A percentile compares a stretch with the other conserved stretches of the same genome.
Evolutionary conservation across 2,113 vertebrate species (phyloP).

Genomic region (Microcebus ravelobensis): DNA sequence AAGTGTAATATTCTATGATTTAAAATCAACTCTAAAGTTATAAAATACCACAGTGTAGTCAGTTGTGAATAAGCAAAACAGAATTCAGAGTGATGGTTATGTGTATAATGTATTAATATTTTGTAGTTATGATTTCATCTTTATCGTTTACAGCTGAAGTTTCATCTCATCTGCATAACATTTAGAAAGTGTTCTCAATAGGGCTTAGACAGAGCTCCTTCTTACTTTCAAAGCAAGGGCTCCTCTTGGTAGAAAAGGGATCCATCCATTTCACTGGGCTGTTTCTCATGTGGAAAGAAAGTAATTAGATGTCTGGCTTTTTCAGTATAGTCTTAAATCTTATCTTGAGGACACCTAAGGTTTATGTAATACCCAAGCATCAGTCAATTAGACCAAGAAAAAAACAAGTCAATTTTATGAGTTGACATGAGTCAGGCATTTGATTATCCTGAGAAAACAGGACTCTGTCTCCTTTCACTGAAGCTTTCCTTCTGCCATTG

Average conservation of each 20-base stretch:
- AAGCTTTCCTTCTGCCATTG: conserved; percentile 79
- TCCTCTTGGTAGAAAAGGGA: conserved; percentile 74
- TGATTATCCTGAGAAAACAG: conserved; percentile 85
- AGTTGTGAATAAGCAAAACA: conserved; percentile 32
- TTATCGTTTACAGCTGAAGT: conserved; percentile 66
- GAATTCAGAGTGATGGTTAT: neutral
- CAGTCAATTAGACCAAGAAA: conserved; percentile 79
- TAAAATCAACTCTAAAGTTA: conserved; percentile 27
- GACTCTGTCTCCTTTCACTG: conserved; percentile 75
- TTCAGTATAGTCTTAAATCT: conserved; percentile 77
- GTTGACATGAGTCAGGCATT: conserved; percentile 76
- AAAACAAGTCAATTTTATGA: conserved; percentile 84
- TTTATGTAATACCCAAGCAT: conserved; percentile 80
- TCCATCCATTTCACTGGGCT: conserved; percentile 51
- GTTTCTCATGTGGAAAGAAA: conserved; percentile 72
- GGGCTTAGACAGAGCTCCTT: conserved; percentile 69
- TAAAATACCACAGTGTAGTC: neutral
- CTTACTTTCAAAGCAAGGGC: conserved; percentile 71
- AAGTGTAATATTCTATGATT: conserved; percentile 12
- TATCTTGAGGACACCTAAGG: conserved; percentile 81
- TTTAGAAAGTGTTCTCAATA: conserved; percentile 21
- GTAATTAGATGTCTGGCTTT: conserved; percentile 82
- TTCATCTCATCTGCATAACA: conserved; percentile 55
- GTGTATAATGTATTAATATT: neutral
- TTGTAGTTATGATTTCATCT: conserved; percentile 64